These are phyloP conservation scores for Valencia hispanica DNA, from an alignment of 2,797 vertebrate species.

Conservation along the genomic window DNA sequence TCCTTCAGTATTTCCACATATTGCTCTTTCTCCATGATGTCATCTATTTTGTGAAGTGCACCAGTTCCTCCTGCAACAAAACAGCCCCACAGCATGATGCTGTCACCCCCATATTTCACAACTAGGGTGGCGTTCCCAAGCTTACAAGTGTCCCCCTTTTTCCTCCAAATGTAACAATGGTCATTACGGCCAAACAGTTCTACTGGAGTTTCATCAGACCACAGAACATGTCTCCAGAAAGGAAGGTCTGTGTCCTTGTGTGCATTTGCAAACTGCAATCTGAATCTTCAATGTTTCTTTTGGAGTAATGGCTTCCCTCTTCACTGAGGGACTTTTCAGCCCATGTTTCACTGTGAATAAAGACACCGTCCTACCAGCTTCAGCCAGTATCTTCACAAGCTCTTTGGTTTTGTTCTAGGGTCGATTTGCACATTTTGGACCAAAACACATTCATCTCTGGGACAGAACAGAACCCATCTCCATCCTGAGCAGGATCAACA, in stretches of 20 bases:
- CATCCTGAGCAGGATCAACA: too few relatives aligned
- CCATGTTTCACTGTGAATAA: not conserved
- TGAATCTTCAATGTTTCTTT: too few relatives aligned
- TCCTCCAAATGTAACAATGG: not conserved
- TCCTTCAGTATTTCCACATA: not conserved
- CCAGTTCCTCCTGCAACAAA: not conserved
- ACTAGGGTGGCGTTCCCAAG: not conserved
- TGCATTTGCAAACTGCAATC: not conserved
- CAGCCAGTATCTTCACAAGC: not conserved
- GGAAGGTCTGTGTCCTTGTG: not conserved
- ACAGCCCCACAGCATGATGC: not conserved
- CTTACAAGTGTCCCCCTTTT: not conserved
- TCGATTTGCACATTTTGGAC: not conserved
- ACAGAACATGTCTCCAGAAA: not conserved
- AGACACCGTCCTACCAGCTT: not conserved
- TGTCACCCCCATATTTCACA: not conserved
- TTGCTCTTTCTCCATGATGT: not conserved
- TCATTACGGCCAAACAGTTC: not conserved
- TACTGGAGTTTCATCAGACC: not conserved
- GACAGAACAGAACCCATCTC: too few relatives aligned
- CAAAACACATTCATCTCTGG: too few relatives aligned
- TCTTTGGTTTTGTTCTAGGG: not conserved
- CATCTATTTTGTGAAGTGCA: not conserved
- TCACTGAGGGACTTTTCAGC: not conserved
- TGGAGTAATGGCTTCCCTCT: too few relatives aligned